phyloP scores from a whole-genome alignment of 2,888 invertebrate genomes.

The Ectemnius continuus region DNA sequence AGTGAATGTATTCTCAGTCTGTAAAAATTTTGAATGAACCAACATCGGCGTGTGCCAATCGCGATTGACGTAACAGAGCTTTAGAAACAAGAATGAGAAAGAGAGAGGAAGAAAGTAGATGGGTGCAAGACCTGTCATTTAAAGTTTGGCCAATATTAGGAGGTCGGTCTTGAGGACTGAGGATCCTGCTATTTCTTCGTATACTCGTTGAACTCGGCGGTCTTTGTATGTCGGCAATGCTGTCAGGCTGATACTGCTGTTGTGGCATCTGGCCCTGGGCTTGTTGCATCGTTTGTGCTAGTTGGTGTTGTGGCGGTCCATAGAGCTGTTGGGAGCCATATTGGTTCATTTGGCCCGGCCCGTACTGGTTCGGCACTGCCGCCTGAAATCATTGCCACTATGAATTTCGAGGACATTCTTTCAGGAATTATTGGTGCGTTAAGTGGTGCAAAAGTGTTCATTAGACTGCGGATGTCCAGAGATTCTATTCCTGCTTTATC shows the following conservation, averaged over 20 bases:
- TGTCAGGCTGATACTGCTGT: constrained; percentile 71
- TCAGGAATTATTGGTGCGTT: too few relatives aligned
- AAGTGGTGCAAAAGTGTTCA: too few relatives aligned
- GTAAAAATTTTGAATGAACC: too few relatives aligned
- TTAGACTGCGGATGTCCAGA: too few relatives aligned
- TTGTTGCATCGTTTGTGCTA: constrained; percentile 64
- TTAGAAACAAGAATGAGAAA: not conserved
- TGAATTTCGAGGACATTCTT: too few relatives aligned
- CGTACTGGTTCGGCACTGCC: constrained; percentile 69
- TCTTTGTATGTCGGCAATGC: constrained; percentile 65
- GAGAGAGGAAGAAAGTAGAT: not conserved
- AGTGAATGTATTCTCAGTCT: too few relatives aligned
- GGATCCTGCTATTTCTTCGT: constrained; percentile 75
- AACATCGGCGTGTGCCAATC: too few relatives aligned
- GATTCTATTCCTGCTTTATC: too few relatives aligned
- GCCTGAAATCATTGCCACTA: constrained; percentile 53
- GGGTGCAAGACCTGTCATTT: constrained; percentile 69
- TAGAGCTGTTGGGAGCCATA: constrained; percentile 71
- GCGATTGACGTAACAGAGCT: too few relatives aligned
- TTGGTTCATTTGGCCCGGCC: constrained; percentile 69
- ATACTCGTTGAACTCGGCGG: constrained; percentile 70
- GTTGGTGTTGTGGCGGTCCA: constrained; percentile 63
- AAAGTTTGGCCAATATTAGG: constrained; percentile 71
- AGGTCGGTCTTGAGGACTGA: constrained; percentile 74
- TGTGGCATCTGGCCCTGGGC: constrained; percentile 54